Conservation (phyloP, 2,113 vertebrate species). For the Daubentonia madagascariensis region DNA sequence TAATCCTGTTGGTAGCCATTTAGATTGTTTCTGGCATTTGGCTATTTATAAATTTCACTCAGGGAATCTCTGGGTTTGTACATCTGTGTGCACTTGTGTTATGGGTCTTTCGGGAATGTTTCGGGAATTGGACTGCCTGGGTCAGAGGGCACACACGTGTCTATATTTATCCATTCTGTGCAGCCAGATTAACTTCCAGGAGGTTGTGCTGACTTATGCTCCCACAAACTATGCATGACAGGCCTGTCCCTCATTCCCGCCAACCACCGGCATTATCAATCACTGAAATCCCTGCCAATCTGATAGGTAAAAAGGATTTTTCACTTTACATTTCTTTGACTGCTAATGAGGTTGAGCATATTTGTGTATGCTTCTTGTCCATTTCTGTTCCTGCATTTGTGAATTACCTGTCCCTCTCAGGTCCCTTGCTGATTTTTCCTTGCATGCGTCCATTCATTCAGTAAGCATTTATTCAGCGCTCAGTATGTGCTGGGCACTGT, state of each 20-base stretch:
- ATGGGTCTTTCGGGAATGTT: neutral
- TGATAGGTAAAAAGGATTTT: neutral
- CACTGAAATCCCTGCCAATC: neutral
- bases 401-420: neutral
- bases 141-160: neutral
- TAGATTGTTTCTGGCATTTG: neutral
- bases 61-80: neutral
- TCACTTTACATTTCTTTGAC: neutral
- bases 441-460: neutral
- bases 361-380: neutral
- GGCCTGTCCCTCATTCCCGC: neutral
- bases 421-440: neutral
- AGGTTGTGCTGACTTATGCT: neutral
- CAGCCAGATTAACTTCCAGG: neutral
- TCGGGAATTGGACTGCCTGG: neutral
- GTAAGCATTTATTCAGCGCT: neutral
- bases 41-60: neutral
- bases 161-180: neutral
- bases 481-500: neutral
- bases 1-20: neutral
- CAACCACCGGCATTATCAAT: neutral
- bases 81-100: neutral
- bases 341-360: neutral
- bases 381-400: neutral
- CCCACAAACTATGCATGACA: neutral